A percentile compares a stretch with the other conserved stretches of the same genome.
These are phyloP conservation scores for Tetragnatha montana DNA, from an alignment of 2,888 invertebrate genomes.

Conservation along the genomic window DNA sequence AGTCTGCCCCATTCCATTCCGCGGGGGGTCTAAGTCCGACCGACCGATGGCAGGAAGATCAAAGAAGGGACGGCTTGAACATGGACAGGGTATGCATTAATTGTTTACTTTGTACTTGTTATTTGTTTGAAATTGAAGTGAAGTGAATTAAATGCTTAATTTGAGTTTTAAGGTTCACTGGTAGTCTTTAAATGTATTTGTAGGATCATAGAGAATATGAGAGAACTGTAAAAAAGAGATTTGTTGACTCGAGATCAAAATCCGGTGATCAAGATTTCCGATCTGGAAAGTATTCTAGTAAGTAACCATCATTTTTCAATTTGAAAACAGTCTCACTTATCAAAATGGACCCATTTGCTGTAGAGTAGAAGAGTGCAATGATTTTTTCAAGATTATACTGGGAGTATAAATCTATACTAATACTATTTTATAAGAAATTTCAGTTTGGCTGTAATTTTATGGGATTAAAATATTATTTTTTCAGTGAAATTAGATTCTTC, in stretches of 20 bases:
- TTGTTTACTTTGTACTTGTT: not conserved
- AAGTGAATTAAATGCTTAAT: not conserved
- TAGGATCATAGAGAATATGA: slow-evolving; percentile 61
- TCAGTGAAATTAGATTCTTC: too few species aligned
- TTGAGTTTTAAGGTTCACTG: not conserved
- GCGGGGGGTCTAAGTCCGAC: slow-evolving; percentile 35
- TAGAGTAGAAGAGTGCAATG: too few species aligned
- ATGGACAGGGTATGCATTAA: slow-evolving; percentile 54
- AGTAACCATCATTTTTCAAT: not conserved
- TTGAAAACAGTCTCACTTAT: too few species aligned
- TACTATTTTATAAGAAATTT: too few species aligned
- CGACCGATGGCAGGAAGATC: slow-evolving; percentile 52
- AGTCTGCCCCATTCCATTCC: slow-evolving; percentile 25
- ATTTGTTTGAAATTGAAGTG: not conserved
- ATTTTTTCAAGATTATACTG: too few species aligned
- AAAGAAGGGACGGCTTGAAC: not conserved
- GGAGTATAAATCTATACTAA: too few species aligned
- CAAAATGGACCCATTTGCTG: too few species aligned
- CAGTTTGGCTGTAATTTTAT: too few species aligned
- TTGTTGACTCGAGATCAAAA: slow-evolving; percentile 38
- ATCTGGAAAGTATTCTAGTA: slow-evolving; percentile 47
- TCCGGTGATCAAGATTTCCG: slow-evolving; percentile 62
- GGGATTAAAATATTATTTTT: too few species aligned
- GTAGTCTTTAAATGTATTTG: not conserved
- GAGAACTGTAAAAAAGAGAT: slow-evolving; percentile 28